Percentiles rank a stretch among this genome's conserved stretches.
phyloP scores from a whole-genome alignment of 2,888 invertebrate species.

The Cheiracanthium punctorium region DNA sequence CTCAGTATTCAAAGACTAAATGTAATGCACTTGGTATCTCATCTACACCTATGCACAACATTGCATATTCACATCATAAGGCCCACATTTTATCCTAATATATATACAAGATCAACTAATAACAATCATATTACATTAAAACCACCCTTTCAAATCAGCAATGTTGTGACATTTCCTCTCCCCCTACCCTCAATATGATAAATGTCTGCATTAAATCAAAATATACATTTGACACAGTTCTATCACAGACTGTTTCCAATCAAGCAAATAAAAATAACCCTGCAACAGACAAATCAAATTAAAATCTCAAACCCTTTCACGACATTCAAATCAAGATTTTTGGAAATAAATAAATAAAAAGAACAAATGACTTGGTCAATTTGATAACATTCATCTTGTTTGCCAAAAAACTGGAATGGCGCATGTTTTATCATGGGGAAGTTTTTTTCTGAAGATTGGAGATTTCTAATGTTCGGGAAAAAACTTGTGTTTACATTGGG shows the following conservation, averaged over 20 bases:
- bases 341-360: not conserved
- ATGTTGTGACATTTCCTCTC: too few species aligned
- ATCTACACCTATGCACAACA: slow-evolving; percentile 7
- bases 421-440: slow-evolving; percentile 39
- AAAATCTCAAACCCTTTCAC: not conserved
- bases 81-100: not conserved
- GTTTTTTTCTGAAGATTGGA: slow-evolving; percentile 48
- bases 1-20: slow-evolving; percentile 8
- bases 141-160: not conserved
- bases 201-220: too few species aligned
- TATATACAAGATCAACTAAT: slow-evolving; percentile 1
- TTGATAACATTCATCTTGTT: slow-evolving; percentile 34
- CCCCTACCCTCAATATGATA: too few species aligned
- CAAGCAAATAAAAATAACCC: not conserved
- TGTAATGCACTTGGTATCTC: slow-evolving; percentile 22
- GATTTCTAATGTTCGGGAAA: slow-evolving; percentile 46
- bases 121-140: not conserved
- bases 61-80: slow-evolving; percentile 14
- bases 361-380: not conserved
- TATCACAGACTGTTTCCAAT: slow-evolving; percentile 1
- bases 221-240: not conserved
- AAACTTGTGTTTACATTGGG: slow-evolving; percentile 1
- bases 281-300: not conserved
- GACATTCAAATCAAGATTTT: not conserved
- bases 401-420: slow-evolving; percentile 63